These are phyloP conservation scores for Hydriomena furcata DNA, from an alignment of 2,888 invertebrate species.

Conservation along the genomic window DNA sequence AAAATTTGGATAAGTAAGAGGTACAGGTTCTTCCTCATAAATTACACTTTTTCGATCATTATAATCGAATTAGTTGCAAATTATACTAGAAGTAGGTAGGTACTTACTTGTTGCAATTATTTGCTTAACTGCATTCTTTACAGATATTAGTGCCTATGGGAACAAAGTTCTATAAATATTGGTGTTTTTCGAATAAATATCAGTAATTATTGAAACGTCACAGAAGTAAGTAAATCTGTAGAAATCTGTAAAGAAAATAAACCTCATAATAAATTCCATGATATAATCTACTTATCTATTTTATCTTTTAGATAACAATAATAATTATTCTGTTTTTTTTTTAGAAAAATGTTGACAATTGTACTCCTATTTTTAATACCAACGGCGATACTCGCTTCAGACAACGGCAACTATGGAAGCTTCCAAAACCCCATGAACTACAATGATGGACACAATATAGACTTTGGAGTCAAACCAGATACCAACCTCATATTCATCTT, in stretches of 20 bases:
- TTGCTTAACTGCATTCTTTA: slow-evolving; percentile 2
- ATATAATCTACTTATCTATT: too few species aligned
- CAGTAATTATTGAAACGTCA: slow-evolving; percentile 3
- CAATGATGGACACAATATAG: slow-evolving; percentile 30
- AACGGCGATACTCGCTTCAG: slow-evolving; percentile 38
- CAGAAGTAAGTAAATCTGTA: background rate
- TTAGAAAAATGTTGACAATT: slow-evolving; percentile 43
- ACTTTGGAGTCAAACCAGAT: slow-evolving; percentile 37
- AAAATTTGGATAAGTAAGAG: too few species aligned
- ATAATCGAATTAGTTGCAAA: background rate
- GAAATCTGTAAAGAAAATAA: too few species aligned
- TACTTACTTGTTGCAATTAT: slow-evolving; percentile 7
- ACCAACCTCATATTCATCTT: slow-evolving; percentile 48
- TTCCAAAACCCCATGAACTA: slow-evolving; percentile 21
- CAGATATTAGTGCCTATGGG: background rate
- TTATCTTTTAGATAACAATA: background rate
- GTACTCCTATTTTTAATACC: slow-evolving; percentile 38
- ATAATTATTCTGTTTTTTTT: background rate
- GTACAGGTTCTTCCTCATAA: background rate
- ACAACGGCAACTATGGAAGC: slow-evolving; percentile 30
- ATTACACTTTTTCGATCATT: background rate
- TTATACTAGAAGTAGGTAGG: slow-evolving; percentile 3
- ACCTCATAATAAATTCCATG: too few species aligned
- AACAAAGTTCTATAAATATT: slow-evolving; percentile 14
- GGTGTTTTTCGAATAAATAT: background rate